Percentiles rank a stretch among this genome's conserved stretches.
phyloP scores from a whole-genome alignment of 2,888 invertebrate species.

The Microchrysa polita region DNA sequence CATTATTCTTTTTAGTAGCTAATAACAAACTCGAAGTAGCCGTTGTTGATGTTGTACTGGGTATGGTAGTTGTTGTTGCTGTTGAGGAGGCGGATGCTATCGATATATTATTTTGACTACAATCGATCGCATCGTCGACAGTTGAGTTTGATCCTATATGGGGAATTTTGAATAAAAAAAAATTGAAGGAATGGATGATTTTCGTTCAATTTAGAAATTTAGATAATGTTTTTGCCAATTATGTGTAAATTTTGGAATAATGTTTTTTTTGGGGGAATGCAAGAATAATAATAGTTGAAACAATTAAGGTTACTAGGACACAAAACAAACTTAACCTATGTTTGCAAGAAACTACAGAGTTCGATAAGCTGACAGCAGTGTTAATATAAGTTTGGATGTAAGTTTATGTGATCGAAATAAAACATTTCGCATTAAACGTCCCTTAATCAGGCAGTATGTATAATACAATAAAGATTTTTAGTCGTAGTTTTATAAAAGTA shows the following conservation, averaged over 20 bases:
- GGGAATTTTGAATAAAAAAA: constrained; percentile 42
- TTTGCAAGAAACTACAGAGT: constrained; percentile 8
- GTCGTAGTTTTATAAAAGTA: too few relatives aligned
- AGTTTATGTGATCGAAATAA: too few relatives aligned
- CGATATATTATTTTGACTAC: too few relatives aligned
- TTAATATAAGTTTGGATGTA: too few relatives aligned
- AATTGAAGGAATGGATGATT: constrained; percentile 34
- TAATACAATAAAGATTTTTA: too few relatives aligned
- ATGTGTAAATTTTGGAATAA: constrained; percentile 23
- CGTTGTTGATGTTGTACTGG: constrained; percentile 19
- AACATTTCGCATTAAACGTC: too few relatives aligned
- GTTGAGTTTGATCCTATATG: constrained; percentile 34
- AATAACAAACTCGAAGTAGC: constrained; percentile 19
- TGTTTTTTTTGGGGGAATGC: constrained; percentile 11
- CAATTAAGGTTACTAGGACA: constrained; percentile 19
- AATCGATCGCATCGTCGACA: constrained; percentile 5
- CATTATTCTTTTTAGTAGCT: constrained; percentile 19
- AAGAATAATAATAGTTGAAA: constrained; percentile 4
- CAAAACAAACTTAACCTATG: background rate
- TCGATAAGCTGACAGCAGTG: too few relatives aligned
- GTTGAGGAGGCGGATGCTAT: background rate
- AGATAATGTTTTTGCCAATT: constrained; percentile 16
- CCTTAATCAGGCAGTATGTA: too few relatives aligned
- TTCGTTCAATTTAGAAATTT: constrained; percentile 16
- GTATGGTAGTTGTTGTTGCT: too few relatives aligned